Conservation (phyloP, 2,113 vertebrate genomes). For the Laticauda laticaudata region DNA sequence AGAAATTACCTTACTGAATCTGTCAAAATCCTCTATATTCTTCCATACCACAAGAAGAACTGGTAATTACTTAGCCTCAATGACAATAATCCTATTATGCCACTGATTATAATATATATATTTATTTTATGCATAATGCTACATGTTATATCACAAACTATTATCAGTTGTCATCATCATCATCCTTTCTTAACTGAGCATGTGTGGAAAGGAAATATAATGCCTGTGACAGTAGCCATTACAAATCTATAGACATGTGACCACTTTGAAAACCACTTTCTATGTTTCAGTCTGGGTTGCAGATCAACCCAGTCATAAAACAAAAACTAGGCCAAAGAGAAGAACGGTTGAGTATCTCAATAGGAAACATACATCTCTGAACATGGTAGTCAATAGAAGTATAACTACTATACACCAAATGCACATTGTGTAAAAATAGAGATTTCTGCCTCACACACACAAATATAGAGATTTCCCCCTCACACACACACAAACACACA, state of each 20-base stretch:
- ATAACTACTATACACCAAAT: not conserved
- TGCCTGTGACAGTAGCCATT: not conserved
- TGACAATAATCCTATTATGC: not conserved
- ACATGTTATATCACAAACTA: not conserved
- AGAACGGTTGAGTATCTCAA: accelerated
- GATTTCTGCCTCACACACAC: not conserved
- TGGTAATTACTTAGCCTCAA: conserved; percentile 21
- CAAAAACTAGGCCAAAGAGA: not conserved
- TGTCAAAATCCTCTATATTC: not conserved
- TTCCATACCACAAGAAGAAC: not conserved
- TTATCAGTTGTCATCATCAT: too few species aligned
- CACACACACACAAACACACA: not conserved
- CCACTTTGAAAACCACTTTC: not conserved
- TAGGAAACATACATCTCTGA: not conserved
- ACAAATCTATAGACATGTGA: not conserved
- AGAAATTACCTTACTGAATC: not conserved
- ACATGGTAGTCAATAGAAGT: not conserved
- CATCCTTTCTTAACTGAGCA: not conserved
- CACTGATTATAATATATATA: not conserved
- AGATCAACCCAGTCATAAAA: not conserved
- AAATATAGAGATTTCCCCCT: not conserved
- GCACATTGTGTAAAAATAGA: not conserved
- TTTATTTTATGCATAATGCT: not conserved
- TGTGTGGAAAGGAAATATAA: not conserved
- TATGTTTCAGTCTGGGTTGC: not conserved